Base-by-base conservation (phyloP, 2,888 invertebrate genomes). In the Venustoraphidia nigricollis region DNA sequence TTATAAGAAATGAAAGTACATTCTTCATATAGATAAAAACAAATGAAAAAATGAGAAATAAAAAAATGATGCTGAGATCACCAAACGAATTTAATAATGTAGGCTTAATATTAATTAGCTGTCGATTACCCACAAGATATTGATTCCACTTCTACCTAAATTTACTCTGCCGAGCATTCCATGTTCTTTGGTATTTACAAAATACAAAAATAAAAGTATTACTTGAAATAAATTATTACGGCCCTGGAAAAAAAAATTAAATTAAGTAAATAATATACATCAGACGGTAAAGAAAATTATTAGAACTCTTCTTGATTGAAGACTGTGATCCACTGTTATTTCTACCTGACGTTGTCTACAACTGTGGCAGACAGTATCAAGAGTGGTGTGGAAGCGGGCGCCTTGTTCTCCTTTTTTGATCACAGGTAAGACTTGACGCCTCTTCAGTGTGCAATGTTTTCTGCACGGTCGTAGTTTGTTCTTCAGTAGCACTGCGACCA, bases 141-240 rank as follows among this genome's bases (percentile, higher is more conserved):
- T 93, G 55, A 93, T 77, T 47, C 88, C 88, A 45, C 84, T 81
- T 62, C 76, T 73, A 42, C 86, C 87, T 44, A 88, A 67, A 65
- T 87, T 81, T 43, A 84, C 81, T 59, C 81, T 75, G 61, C 86
- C 87, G 40, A 89, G 66, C 73, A 83, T 79, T 13, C 84, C 84
- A 54, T 81, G 76, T 57, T 84, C 79, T 56, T 80, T 76, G 53
- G 72, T 74, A 56, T 82, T 83, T 53, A 89, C 81, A 58, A 79
- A 77, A 60, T 83, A 78, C 39, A 92, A 64, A 64, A 93, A 86
- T 59, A 92, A 75, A 57, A 93, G 73, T 52, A 93, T 73, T 45
- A 88, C 81, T 65, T 91, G 88, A 63, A 92, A 86, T 59, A 93
- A 68, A 69, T 92, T 93, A 70, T 90, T 89, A 59, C 91, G 78